Evolutionary conservation across 2,113 vertebrate genomes (phyloP), one percentile per base, ranked within the genome.

Genomic region (Protomyctophum bolini): DNA sequence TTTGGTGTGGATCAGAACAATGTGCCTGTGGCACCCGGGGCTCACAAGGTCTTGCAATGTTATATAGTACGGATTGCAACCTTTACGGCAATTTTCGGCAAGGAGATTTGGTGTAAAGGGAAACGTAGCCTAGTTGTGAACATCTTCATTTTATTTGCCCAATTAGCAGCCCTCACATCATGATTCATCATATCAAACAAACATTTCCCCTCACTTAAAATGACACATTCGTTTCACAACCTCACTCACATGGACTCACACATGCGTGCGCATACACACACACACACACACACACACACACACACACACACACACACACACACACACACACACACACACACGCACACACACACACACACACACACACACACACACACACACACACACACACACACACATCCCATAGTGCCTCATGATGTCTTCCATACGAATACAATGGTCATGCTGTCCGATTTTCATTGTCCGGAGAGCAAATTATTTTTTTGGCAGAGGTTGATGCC

Each of bases 351-450:
- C 48, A 52, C 59, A 48, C 64, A 55, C 76, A 68, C 64, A 57
- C 57, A 55, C 58, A 14, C 57, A 55, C 54, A 51, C 49, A 68
- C 70, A 45, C 33, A 58, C 58, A 58, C 47, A 45, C 66, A 71
- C 60, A 68, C 61, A 61, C 59, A 33, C 21, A 9, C 10, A 63
- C 63, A 62, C 55, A 33, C 58, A 69, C 2, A 41, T 21, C 33
- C 33, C 4, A 41, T 41, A 41, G 5, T 41, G 33, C 56, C 52
- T 14, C 58, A 63, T 70, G 56, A 79, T 68, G 60, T 73, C 68
- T 70, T 85, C 72, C 68, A 79, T 70, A 71, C 80, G 73, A 85
- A 65, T 56, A 47, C 29, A 56, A 74, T 85, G 57, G 41, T 60
- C 52, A 10, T 50, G 56, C 46, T 50, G 56, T 71, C 58, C 50